phyloP scores from a whole-genome alignment of 2,113 vertebrate genomes.

The Cacatua alba region DNA sequence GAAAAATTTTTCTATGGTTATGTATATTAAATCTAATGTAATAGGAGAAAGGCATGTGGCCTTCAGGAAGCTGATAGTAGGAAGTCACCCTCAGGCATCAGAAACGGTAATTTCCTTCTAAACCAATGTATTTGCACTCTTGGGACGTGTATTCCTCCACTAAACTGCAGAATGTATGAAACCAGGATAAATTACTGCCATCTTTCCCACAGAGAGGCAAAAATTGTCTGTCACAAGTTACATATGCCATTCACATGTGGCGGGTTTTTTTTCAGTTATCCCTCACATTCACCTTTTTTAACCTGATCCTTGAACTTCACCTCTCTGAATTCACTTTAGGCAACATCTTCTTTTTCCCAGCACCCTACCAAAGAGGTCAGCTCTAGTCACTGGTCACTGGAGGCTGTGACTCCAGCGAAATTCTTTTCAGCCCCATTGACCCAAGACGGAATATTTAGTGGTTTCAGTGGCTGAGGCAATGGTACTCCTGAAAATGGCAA shows the following conservation, averaged over 20 bases:
- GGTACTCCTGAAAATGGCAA: not conserved
- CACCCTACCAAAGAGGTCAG: not conserved
- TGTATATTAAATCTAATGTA: not conserved
- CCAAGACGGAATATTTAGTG: not conserved
- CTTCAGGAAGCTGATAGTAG: not conserved
- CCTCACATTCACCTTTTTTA: not conserved
- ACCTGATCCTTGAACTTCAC: not conserved
- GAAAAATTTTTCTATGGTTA: not conserved
- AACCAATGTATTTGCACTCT: rapidly evolving
- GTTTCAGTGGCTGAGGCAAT: not conserved
- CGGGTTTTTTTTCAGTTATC: not conserved
- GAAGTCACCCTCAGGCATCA: not conserved
- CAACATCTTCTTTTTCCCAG: not conserved
- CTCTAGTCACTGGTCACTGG: not conserved
- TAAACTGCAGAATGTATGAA: not conserved
- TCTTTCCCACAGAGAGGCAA: not conserved
- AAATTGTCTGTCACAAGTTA: not conserved
- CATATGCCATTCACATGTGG: not conserved
- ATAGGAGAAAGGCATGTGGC: rapidly evolving
- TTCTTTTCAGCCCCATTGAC: not conserved
- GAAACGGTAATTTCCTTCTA: not conserved
- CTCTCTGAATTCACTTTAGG: not conserved
- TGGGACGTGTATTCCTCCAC: not conserved
- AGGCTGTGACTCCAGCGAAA: not conserved
- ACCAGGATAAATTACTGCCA: not conserved